These are phyloP conservation scores for Cathartes aura DNA, from an alignment of 2,113 vertebrate genomes.

Conservation along the genomic window DNA sequence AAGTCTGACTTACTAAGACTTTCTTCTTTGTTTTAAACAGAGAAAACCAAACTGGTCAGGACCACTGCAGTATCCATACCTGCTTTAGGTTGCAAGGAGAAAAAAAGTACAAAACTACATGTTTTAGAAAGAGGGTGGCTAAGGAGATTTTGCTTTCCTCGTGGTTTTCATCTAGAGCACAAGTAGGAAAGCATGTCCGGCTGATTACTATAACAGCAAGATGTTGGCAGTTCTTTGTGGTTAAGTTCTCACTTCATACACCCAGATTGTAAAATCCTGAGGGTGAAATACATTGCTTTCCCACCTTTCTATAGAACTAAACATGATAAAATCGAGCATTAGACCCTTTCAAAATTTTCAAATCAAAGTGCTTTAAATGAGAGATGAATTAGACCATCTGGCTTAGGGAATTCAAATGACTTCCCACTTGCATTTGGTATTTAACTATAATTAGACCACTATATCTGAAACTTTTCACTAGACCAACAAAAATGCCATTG, in stretches of 20 bases:
- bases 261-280: neutral
- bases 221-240: neutral
- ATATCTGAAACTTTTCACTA: neutral
- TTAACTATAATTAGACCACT: slow-evolving; percentile 3
- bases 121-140: neutral
- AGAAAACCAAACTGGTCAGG: neutral
- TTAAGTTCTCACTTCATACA: neutral
- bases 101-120: neutral
- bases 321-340: neutral
- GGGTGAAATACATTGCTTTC: neutral
- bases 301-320: neutral
- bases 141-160: neutral
- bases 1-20: neutral
- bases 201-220: neutral
- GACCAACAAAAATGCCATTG: neutral
- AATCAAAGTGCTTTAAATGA: neutral
- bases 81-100: neutral
- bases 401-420: slow-evolving; percentile 13
- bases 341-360: neutral
- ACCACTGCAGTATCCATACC: neutral
- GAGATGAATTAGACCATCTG: slow-evolving; percentile 36
- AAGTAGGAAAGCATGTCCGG: neutral
- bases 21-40: neutral
- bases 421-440: neutral
- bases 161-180: neutral